A percentile compares a stretch with the other conserved stretches of the same genome.
Conservation (phyloP, 2,113 vertebrate genomes). For the Clupea harengus region DNA sequence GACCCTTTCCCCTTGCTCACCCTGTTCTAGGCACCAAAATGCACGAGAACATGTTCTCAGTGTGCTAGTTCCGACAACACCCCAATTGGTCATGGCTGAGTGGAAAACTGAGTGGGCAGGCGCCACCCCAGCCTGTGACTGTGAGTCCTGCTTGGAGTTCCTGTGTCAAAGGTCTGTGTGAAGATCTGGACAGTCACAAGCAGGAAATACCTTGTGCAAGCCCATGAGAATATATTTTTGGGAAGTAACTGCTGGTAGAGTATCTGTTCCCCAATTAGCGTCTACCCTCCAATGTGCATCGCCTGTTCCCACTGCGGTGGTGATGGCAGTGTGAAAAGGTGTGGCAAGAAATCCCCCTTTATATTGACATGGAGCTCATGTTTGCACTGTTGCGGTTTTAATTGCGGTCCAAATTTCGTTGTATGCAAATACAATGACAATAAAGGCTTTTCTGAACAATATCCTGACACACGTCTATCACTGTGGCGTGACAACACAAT, state of each 20-base stretch:
- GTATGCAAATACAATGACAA: no score
- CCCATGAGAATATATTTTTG: not conserved
- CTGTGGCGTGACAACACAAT: not conserved
- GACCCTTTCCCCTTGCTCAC: not conserved
- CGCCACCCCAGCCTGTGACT: not conserved
- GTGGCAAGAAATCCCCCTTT: constrained; percentile 23
- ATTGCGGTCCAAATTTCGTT: no score
- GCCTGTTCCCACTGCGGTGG: not conserved
- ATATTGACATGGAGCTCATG: not conserved
- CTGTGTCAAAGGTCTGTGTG: not conserved
- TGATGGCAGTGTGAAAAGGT: constrained; percentile 9
- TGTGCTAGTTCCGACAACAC: not conserved
- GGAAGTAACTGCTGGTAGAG: not conserved
- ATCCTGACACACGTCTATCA: no score
- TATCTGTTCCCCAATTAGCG: constrained; percentile 1
- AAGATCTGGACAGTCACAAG: not conserved
- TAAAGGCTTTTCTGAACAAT: no score
- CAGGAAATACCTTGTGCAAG: constrained; percentile 2
- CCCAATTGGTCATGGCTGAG: not conserved
- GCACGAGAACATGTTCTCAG: not conserved
- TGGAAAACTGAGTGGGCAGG: not conserved
- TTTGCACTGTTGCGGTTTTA: not conserved
- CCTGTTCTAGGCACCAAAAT: not conserved
- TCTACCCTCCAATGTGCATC: not conserved
- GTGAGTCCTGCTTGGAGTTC: not conserved